Conservation (phyloP, 1,140 invertebrate genomes). For the Cyrtorhinus lividipennis region DNA sequence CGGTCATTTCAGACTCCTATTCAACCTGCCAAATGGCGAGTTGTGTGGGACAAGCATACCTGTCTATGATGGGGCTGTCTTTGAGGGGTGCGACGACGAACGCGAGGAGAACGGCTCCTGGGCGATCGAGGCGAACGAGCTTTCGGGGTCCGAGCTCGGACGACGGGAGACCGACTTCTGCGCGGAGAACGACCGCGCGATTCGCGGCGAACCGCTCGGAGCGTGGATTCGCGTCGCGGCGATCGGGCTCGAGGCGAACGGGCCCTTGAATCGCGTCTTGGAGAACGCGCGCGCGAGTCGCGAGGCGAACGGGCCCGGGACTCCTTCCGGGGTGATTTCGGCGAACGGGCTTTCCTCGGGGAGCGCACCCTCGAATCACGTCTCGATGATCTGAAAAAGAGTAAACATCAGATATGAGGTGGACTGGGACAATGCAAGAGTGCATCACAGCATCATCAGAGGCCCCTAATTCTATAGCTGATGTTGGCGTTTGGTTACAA, state of each 20-base stretch:
- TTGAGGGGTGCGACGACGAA: background rate
- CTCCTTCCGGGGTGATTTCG: background rate
- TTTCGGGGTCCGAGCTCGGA: conserved; percentile 21
- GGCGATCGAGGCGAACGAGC: conserved; percentile 30
- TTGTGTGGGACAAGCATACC: no score
- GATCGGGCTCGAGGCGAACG: conserved; percentile 6
- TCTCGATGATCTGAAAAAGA: conserved; percentile 11
- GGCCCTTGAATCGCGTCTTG: background rate
- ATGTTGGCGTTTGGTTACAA: no score
- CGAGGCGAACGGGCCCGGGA: background rate
- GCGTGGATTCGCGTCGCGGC: background rate
- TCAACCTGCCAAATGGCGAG: no score
- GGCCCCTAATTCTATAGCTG: no score
- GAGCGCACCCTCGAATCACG: background rate
- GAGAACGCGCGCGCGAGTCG: background rate
- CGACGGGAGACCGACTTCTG: conserved; percentile 10
- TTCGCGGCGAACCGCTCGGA: conserved; percentile 22
- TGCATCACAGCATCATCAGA: no score
- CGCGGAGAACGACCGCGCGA: conserved; percentile 21
- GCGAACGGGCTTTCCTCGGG: background rate
- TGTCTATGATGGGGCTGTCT: background rate
- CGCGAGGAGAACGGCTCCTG: conserved; percentile 28
- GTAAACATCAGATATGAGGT: no score
- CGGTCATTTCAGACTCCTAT: no score
- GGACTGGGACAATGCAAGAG: no score